Evolutionary conservation across 2,797 vertebrate species (phyloP).

Genomic region (Apogon talboti): DNA sequence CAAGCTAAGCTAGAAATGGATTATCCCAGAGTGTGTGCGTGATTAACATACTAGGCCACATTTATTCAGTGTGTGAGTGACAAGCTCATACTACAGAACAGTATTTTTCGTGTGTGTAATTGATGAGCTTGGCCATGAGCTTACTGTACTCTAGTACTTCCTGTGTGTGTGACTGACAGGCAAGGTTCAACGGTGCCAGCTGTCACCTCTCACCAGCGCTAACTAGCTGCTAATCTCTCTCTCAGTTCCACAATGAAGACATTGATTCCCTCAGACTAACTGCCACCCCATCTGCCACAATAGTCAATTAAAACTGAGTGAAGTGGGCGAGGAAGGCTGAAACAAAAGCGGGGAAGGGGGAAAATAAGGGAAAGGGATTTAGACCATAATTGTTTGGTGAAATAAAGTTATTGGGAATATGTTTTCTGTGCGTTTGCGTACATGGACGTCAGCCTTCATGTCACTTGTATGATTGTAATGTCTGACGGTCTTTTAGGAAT

Average conservation of each 20-base stretch:
- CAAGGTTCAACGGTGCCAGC: conserved; percentile 71
- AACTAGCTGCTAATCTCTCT: conserved; percentile 82
- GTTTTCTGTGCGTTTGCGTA: not conserved
- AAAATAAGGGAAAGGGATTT: conserved; percentile 37
- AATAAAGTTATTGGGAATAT: conserved; percentile 32
- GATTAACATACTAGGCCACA: conserved; percentile 21
- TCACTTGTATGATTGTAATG: conserved; percentile 11
- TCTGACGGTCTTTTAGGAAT: conserved; percentile 23
- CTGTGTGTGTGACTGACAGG: conserved; percentile 44
- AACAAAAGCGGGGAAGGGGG: conserved; percentile 36
- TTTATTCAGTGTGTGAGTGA: conserved; percentile 39
- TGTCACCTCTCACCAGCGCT: conserved; percentile 75
- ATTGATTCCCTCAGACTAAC: conserved; percentile 75
- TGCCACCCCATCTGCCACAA: conserved; percentile 68
- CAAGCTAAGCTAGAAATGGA: conserved; percentile 30
- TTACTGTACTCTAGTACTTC: conserved; percentile 35
- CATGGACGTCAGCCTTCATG: not conserved
- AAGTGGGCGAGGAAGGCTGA: conserved; percentile 41
- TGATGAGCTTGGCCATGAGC: conserved; percentile 18
- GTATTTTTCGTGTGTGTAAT: conserved; percentile 25
- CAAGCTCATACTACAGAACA: conserved; percentile 18
- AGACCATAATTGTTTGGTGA: conserved; percentile 16
- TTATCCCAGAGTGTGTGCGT: conserved; percentile 16
- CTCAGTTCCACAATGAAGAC: conserved; percentile 76
- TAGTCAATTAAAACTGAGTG: conserved; percentile 70